Evolutionary conservation across 2,888 invertebrate genomes (phyloP).

Genomic region (Coecobrya sp.): DNA sequence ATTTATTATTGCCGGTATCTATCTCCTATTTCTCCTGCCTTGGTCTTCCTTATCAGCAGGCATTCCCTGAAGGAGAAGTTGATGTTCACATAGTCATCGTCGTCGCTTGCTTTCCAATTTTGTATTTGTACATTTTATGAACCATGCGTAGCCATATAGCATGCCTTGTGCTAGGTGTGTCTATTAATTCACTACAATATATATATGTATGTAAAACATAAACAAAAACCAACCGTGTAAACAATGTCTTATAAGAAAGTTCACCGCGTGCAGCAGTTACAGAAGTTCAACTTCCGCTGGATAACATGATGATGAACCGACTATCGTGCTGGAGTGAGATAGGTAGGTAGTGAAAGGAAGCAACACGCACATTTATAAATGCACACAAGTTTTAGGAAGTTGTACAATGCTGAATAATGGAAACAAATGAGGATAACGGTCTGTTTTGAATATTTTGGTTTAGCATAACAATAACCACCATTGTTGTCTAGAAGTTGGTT

Average conservation of each 20-base stretch:
- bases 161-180: no score
- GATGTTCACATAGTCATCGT: slow-evolving; percentile 52
- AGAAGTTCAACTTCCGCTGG: slow-evolving; percentile 34
- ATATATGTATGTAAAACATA: neutral
- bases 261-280: neutral
- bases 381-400: neutral
- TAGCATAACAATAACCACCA: slow-evolving; percentile 44
- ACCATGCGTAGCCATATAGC: neutral
- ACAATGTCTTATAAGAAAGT: slow-evolving; percentile 31
- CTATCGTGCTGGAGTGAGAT: neutral
- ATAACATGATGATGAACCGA: slow-evolving; percentile 16
- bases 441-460: slow-evolving; percentile 20
- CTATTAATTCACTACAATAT: no score
- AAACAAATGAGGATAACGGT: slow-evolving; percentile 32
- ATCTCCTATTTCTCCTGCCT: slow-evolving; percentile 69
- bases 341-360: neutral
- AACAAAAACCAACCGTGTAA: neutral
- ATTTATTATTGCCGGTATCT: slow-evolving; percentile 77
- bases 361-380: slow-evolving; percentile 49
- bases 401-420: slow-evolving; percentile 11
- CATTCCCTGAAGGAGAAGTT: slow-evolving; percentile 66
- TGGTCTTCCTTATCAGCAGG: slow-evolving; percentile 67
- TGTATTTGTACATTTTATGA: slow-evolving; percentile 36
- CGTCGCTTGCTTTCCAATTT: slow-evolving; percentile 58
- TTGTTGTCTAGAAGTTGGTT: slow-evolving; percentile 8